phyloP scores from a whole-genome alignment of 2,113 vertebrate genomes.

The Epinephelus moara region DNA sequence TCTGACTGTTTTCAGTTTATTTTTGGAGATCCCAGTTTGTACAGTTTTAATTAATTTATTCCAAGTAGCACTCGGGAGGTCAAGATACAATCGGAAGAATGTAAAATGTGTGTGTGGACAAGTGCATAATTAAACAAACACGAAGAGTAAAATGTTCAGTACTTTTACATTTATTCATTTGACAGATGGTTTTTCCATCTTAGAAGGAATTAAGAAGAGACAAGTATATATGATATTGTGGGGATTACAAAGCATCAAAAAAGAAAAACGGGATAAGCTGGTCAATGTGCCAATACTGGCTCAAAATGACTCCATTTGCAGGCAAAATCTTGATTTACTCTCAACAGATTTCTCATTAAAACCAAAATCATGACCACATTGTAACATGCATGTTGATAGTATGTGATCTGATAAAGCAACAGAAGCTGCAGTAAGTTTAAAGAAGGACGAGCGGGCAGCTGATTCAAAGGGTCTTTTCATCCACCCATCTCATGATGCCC shows the following conservation, averaged over 20 bases:
- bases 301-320: neutral
- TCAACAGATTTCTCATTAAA: neutral
- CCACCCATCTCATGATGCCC: conserved; percentile 11
- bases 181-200: no score
- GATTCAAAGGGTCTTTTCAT: neutral
- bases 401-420: neutral
- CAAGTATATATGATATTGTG: neutral
- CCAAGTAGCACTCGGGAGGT: no score
- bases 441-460: no score
- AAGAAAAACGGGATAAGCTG: neutral
- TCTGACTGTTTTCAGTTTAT: no score
- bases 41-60: no score
- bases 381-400: neutral
- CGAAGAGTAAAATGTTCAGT: no score
- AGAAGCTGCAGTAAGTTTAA: neutral
- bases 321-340: neutral
- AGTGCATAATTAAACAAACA: no score
- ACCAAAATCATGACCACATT: no score
- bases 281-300: neutral
- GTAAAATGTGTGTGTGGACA: no score
- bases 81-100: no score
- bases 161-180: no score
- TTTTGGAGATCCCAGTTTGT: no score
- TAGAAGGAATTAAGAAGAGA: neutral
- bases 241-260: conserved; percentile 16